Conservation (phyloP, 2,888 invertebrate species). For the Agrotis clavis region DNA sequence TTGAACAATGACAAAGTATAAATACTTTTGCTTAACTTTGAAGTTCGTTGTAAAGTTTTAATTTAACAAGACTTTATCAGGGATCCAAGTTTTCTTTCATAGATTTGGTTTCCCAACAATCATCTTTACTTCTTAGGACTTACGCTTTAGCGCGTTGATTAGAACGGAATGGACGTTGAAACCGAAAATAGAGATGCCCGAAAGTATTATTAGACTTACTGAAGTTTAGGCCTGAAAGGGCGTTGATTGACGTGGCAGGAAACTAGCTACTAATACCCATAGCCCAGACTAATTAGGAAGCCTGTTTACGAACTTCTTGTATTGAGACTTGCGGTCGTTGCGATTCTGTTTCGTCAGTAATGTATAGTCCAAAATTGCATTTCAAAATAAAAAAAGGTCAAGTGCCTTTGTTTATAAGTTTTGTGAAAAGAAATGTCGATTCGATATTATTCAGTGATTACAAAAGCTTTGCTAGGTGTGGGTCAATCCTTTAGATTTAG, state of each 20-base stretch:
- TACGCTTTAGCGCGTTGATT: slow-evolving; percentile 12
- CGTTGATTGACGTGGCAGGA: slow-evolving; percentile 66
- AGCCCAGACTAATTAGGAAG: slow-evolving; percentile 57
- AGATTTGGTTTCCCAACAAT: slow-evolving; percentile 19
- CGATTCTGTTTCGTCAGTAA: too few species aligned
- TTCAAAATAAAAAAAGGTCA: slow-evolving; percentile 7
- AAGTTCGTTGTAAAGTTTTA: slow-evolving; percentile 14
- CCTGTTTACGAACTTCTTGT: slow-evolving; percentile 40
- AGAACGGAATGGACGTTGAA: slow-evolving; percentile 1
- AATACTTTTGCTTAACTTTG: neutral
- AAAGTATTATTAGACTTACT: slow-evolving; percentile 56
- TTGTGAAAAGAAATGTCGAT: neutral
- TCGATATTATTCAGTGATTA: neutral
- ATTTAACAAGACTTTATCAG: slow-evolving; percentile 24
- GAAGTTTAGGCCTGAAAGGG: slow-evolving; percentile 42
- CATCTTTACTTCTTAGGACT: slow-evolving; percentile 25
- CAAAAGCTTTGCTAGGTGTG: neutral
- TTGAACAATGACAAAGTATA: slow-evolving; percentile 22
- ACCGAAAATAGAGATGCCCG: slow-evolving; percentile 30
- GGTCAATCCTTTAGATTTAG: neutral
- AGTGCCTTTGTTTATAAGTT: neutral
- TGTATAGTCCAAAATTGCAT: too few species aligned
- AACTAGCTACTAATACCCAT: slow-evolving; percentile 57
- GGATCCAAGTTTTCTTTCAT: neutral
- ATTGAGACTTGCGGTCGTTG: slow-evolving; percentile 1